phyloP scores from a whole-genome alignment of 2,888 invertebrate species.

The Tenthredo distinguenda region DNA sequence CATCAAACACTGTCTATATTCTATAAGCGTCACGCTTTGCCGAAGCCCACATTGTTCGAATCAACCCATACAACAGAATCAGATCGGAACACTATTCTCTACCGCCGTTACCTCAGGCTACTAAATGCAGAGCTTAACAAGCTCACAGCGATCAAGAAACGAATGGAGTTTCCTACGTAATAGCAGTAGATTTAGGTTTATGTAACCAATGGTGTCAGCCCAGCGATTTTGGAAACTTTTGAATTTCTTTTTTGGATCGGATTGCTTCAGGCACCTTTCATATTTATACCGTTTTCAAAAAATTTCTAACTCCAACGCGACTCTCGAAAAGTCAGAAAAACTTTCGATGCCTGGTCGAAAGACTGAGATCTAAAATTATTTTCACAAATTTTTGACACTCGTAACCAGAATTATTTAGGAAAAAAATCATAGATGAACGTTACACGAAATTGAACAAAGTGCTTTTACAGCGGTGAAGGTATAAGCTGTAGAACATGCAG shows the following conservation, averaged over 20 bases:
- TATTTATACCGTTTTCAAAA: no score
- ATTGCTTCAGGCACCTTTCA: no score
- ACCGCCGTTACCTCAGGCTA: conserved; percentile 21
- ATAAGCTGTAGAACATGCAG: not conserved
- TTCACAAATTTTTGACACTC: not conserved
- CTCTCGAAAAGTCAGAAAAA: no score
- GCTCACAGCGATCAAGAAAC: conserved; percentile 27
- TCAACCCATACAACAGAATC: conserved; percentile 5
- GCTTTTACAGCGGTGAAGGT: not conserved
- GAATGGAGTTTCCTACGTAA: conserved; percentile 11
- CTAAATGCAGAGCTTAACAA: conserved; percentile 34
- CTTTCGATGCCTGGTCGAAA: not conserved
- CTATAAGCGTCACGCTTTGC: not conserved
- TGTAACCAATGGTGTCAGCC: no score
- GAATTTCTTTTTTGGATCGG: no score
- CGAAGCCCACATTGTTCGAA: conserved; percentile 23
- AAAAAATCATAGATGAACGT: not conserved
- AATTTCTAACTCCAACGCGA: no score
- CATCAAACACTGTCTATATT: conserved; percentile 27
- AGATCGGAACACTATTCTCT: conserved; percentile 28
- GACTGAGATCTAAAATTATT: not conserved
- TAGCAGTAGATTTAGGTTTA: no score
- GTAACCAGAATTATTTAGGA: not conserved
- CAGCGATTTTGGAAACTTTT: not conserved
- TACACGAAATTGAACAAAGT: not conserved